phyloP scores from a whole-genome alignment of 2,888 invertebrate species.

The Cerastis leucographa region DNA sequence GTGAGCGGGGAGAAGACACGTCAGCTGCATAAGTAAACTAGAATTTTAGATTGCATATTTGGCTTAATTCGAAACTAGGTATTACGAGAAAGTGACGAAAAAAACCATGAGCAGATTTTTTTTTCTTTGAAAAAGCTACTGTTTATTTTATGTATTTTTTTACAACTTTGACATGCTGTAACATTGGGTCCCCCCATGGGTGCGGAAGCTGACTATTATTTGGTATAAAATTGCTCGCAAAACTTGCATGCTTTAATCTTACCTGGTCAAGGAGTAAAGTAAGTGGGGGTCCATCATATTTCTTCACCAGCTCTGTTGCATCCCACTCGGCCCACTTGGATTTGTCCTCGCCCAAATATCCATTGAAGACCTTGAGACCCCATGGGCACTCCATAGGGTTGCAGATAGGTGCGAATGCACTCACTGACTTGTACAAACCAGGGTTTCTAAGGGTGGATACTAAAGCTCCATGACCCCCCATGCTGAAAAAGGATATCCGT shows the following conservation, averaged over 20 bases:
- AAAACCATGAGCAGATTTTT: no score
- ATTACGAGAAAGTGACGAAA: no score
- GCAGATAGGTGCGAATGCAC: constrained; percentile 98
- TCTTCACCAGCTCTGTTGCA: constrained; percentile 95
- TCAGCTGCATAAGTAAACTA: no score
- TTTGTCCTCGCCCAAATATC: constrained; percentile 94
- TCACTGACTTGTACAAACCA: constrained; percentile 96
- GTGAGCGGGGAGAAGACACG: no score
- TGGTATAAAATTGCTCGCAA: not conserved
- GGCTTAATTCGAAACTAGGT: no score
- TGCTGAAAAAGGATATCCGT: constrained; percentile 90
- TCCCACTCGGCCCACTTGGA: constrained; percentile 96
- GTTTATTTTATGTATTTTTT: not conserved
- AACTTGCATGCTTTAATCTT: constrained; percentile 35
- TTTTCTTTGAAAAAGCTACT: no score
- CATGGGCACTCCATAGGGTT: constrained; percentile 96
- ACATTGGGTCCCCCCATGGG: not conserved
- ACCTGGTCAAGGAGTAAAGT: constrained; percentile 98
- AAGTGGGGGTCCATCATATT: constrained; percentile 95
- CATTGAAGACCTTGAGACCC: constrained; percentile 96
- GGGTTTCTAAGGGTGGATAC: constrained; percentile 97
- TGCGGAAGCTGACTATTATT: not conserved
- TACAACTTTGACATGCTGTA: not conserved
- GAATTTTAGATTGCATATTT: no score
- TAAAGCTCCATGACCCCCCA: constrained; percentile 99